Base-by-base conservation (phyloP, 1,140 invertebrate species). In the Megathymus violae region DNA sequence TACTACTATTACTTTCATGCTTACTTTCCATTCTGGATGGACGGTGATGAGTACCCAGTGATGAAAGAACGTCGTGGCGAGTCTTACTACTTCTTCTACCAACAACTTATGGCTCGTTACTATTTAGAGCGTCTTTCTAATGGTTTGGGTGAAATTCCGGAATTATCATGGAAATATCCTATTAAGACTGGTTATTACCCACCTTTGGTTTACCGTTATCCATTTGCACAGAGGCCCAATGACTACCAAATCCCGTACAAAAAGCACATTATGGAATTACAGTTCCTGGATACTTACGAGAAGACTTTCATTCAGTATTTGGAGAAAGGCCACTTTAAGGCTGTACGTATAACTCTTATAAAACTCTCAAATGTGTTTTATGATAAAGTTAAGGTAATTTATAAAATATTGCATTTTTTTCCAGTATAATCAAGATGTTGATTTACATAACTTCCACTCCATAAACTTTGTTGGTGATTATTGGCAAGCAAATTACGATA, bases 1-100 rank as follows among this genome's bases (percentile, higher is more conserved):
- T 95, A 92, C 82, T 95, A 96, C 89, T 95, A 93, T 85, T 94
- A 95, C 82, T 93, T 94, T 91, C 93, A 95, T 66, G 80, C 92
- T 48, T 86, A 93, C 17, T 94, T 94, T 82, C 94, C 95, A 47
- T 94, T 93, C 92, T 95, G 93, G 93, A 73, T 94, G 69, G 91
- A 90, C 27, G 91, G 91, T 38, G 89, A 92, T 13, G 79, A 92
- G 47, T 82, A 91, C 10, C 80, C 92, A 1, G 54, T 44, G 16
- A 66, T 74, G 62, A 92, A 92, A 50, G 87, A 93, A 38, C 88
- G 93, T 63, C 93, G 93, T 48, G 94, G 94, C 38, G 93, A 95
- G 77, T 72, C 93, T 0, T 95, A 93, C 89, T 92, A 92, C 61
- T 94, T 92, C 85, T 76, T 91, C 58, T 93, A 94, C 66, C 90